These are phyloP conservation scores for Xylocampa areola DNA, from an alignment of 2,888 invertebrate genomes.

Conservation along the genomic window DNA sequence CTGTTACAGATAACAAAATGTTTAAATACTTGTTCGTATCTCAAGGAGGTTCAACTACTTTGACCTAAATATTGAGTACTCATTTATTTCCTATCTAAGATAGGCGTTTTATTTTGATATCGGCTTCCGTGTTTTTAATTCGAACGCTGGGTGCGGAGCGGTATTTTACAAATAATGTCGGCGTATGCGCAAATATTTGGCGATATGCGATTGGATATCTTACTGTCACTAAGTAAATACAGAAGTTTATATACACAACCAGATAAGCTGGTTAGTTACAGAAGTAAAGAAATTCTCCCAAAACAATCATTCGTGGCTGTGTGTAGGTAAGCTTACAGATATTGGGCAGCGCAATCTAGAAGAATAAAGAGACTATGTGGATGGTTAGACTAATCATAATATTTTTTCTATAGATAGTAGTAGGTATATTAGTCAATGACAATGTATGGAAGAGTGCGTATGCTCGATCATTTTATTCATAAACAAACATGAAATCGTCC, in stretches of 20 bases:
- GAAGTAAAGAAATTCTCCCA: neutral
- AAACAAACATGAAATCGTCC: too few relatives aligned
- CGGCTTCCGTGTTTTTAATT: constrained; percentile 58
- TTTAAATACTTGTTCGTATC: constrained; percentile 66
- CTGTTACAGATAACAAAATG: constrained; percentile 59
- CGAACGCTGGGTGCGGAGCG: constrained; percentile 27
- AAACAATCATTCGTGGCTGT: too few relatives aligned
- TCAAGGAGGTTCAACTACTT: constrained; percentile 78
- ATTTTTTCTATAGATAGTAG: too few relatives aligned
- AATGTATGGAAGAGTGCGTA: too few relatives aligned
- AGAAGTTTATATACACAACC: constrained; percentile 24
- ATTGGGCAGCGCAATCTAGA: too few relatives aligned
- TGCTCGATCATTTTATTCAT: too few relatives aligned
- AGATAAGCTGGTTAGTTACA: neutral
- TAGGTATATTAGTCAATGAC: too few relatives aligned
- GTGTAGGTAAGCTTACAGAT: too few relatives aligned
- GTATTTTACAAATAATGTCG: constrained; percentile 21
- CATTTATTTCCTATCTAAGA: constrained; percentile 71
- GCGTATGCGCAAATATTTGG: constrained; percentile 38
- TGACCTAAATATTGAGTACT: constrained; percentile 76
- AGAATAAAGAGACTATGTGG: too few relatives aligned
- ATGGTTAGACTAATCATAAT: too few relatives aligned
- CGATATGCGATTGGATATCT: constrained; percentile 32
- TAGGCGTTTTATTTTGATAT: constrained; percentile 64
- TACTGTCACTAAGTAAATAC: constrained; percentile 22